Base-by-base conservation (phyloP, 2,113 vertebrate species). In the Tyto alba region DNA sequence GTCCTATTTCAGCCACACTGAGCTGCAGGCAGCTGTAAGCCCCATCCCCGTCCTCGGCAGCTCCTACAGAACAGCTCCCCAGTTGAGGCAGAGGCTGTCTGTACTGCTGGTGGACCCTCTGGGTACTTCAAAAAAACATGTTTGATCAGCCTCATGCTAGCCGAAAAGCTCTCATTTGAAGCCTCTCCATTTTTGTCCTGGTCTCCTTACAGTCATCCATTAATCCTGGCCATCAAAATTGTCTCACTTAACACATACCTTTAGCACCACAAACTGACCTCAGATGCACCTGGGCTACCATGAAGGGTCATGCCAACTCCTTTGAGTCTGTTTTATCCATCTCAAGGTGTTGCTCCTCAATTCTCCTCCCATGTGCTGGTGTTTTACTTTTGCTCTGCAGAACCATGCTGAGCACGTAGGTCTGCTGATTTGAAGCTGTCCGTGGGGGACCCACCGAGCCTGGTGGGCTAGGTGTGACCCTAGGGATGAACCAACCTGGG, bases 1-100 rank as follows among this genome's bases (percentile, higher is more conserved):
- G 1, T 43, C 0, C 0, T 21, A 16, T 77, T 68, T 84, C 62
- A 88, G 34, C 64, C 47, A 6, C 0, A 1, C 16, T 26, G 19
- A 74, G 55, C 62, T 69, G 26, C 30, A 67, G 60, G 41, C 36
- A 86, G 34, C 53, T 75, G 72, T 20, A 11, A 83, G 23, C 79
- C 53, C 8, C 71, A 71, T 60, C 16, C 19, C 41, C 6, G 10
- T 40, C 52, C 47, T 43, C 3, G 5, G 45, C n/a, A 90, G 40
- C 34, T 72, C 50, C 66, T 26, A 57, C 43, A 89, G 38, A 73
- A 22, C 17, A 80, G 40, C 16, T 84, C 48, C 43, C 50, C 14
- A 34, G 17, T 6, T 36, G 41, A 41, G 38, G 52, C 38, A 27
- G 19, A 67, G 22, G 36, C 23, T 72, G 27, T 30, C 38, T 45